phyloP scores from a whole-genome alignment of 2,888 invertebrate genomes.

The Syrista parreyssii region DNA sequence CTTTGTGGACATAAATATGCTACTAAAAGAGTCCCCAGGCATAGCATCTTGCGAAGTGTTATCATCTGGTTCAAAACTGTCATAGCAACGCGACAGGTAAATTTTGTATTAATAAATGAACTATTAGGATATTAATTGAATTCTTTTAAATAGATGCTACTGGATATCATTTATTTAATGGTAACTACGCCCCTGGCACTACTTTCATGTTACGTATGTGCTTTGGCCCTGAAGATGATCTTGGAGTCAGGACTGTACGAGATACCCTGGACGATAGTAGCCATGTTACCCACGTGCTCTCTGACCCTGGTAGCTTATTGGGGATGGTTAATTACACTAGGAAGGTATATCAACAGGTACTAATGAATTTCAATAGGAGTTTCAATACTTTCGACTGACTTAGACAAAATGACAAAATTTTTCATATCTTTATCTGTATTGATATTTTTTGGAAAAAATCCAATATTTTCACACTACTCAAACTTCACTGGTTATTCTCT shows the following conservation, averaged over 20 bases:
- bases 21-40: conserved; percentile 57
- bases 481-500: neutral
- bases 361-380: conserved; percentile 1
- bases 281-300: conserved; percentile 61
- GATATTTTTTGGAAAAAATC: neutral
- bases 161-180: conserved; percentile 58
- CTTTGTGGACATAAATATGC: conserved; percentile 69
- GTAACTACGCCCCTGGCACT: conserved; percentile 60
- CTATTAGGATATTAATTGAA: neutral
- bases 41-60: conserved; percentile 52
- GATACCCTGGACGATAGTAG: conserved; percentile 61
- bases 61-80: conserved; percentile 58
- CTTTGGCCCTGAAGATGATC: conserved; percentile 53
- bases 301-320: conserved; percentile 61
- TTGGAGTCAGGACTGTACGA: conserved; percentile 52
- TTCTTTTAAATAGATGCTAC: conserved; percentile 48
- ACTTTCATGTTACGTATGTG: conserved; percentile 61
- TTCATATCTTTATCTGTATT: neutral
- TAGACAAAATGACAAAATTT: neutral
- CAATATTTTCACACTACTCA: neutral
- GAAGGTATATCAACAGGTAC: conserved; percentile 53
- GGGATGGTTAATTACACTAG: conserved; percentile 61
- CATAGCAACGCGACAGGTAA: conserved; percentile 58
- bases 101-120: neutral
- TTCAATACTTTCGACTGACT: neutral